Base-by-base conservation (phyloP, 2,113 vertebrate genomes). In the Rhegmatorhina hoffmannsi region DNA sequence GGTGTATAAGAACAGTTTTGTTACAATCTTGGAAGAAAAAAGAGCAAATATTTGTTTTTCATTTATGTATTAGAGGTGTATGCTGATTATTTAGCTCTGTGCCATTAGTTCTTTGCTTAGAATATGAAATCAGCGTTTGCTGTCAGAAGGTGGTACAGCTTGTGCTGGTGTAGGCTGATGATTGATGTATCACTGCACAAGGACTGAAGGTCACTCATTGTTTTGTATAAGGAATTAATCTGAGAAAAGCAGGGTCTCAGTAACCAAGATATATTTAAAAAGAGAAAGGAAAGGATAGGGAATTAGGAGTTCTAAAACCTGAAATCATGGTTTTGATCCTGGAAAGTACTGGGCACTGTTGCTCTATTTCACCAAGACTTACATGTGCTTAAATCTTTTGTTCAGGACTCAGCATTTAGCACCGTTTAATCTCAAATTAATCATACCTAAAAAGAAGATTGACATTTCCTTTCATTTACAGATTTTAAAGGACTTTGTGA, bases 351-450 rank as follows among this genome's bases (percentile, higher is more conserved):
- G 47, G 78, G 44, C 64, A 55, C 47, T 74, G 50, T 93, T 92
- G 34, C 67, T 80, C 29, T 67, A 10, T 90, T 95, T 76, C 87
- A 84, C 50, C 72, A 77, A 90, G 90, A 83, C 67, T 90, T 88
- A 73, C 46, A 31, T 25, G 14, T 85, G 36, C 75, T 94, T 85
- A 94, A 89, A 72, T 8, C 70, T 93, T 96, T 92, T 95, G 90
- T 90, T 95, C 63, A 52, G 19, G 33, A 43, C 68, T 74, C 70
- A 74, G 79, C 46, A 36, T 95, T 95, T 90, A 94, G 21, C 50
- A n/a, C 46, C 25, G 29, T 92, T 94, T 84, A 93, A 96, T 97
- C 72, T 94, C 83, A 84, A 74, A 80, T 88, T 55, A 95, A 92
- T 85, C 78, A 55, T 75, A 90, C 85, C 77, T 67, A 59, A 55